These are phyloP conservation scores for Natator depressus DNA, from an alignment of 2,113 vertebrate genomes.

Conservation along the genomic window DNA sequence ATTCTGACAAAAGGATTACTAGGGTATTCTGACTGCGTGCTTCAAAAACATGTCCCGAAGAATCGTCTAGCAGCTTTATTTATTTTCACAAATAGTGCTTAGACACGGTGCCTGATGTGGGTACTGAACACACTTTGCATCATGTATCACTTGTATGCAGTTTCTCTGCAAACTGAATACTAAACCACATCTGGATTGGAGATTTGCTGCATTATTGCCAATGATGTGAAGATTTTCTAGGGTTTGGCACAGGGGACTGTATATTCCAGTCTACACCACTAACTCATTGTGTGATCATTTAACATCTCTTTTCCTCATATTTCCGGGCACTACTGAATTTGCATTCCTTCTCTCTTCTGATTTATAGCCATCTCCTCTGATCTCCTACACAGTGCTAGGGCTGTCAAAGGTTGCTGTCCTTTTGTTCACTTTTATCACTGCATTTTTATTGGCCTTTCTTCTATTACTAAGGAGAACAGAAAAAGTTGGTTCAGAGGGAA, in stretches of 20 bases:
- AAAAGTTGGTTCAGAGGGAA: background rate
- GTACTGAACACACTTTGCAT: background rate
- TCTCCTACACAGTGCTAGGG: background rate
- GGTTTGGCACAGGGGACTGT: background rate
- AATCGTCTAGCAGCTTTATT: background rate
- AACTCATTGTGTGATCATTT: background rate
- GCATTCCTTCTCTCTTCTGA: background rate
- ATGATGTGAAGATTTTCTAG: background rate
- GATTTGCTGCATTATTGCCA: background rate
- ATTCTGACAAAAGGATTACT: background rate
- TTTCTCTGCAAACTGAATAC: background rate
- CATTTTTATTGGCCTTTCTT: background rate
- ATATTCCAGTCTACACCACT: background rate
- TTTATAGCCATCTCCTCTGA: background rate
- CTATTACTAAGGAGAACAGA: background rate
- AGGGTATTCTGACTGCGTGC: background rate
- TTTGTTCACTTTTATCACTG: background rate
- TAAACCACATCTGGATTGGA: background rate
- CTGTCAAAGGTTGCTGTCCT: background rate
- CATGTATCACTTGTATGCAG: background rate
- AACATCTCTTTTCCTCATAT: background rate
- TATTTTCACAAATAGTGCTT: background rate
- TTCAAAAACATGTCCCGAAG: background rate
- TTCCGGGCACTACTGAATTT: background rate
- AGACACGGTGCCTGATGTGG: background rate